Percentiles rank a stretch among this genome's conserved stretches.
Evolutionary conservation across 1,140 invertebrate genomes (phyloP).

Genomic region (Drosophila nebulosa): DNA sequence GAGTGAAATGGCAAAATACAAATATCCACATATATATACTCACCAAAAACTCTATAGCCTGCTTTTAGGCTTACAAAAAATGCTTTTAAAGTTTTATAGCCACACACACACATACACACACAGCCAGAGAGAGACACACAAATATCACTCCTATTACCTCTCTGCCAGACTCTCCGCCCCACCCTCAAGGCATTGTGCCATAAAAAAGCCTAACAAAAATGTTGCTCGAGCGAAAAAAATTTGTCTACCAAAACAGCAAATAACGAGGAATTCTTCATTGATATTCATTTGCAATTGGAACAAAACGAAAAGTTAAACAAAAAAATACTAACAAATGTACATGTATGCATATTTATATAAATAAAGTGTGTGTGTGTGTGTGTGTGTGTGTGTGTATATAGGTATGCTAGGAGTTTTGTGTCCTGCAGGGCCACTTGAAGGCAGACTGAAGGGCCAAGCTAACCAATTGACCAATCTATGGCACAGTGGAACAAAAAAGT

Average conservation of each 20-base stretch:
- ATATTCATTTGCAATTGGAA: slow-evolving; percentile 41
- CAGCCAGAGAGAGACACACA: no score
- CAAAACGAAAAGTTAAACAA: slow-evolving; percentile 26
- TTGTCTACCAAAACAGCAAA: slow-evolving; percentile 19
- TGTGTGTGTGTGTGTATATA: background rate
- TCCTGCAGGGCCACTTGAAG: slow-evolving; percentile 6
- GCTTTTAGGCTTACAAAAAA: slow-evolving; percentile 40
- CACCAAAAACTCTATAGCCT: slow-evolving; percentile 20
- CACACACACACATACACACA: background rate
- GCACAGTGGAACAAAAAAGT: background rate
- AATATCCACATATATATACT: background rate
- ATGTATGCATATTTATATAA: slow-evolving; percentile 11
- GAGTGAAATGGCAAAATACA: background rate
- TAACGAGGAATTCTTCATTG: slow-evolving; percentile 31
- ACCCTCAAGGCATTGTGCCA: background rate
- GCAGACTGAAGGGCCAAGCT: background rate
- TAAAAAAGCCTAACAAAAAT: background rate
- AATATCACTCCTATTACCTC: background rate
- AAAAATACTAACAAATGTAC: slow-evolving; percentile 12
- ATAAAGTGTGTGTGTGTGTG: background rate
- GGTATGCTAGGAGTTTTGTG: background rate
- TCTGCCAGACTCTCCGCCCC: background rate
- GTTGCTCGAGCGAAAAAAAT: background rate
- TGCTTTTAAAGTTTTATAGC: slow-evolving; percentile 26
- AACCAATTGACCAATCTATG: background rate